Conservation (phyloP, 2,113 vertebrate genomes). For the Sinosuthora webbiana region DNA sequence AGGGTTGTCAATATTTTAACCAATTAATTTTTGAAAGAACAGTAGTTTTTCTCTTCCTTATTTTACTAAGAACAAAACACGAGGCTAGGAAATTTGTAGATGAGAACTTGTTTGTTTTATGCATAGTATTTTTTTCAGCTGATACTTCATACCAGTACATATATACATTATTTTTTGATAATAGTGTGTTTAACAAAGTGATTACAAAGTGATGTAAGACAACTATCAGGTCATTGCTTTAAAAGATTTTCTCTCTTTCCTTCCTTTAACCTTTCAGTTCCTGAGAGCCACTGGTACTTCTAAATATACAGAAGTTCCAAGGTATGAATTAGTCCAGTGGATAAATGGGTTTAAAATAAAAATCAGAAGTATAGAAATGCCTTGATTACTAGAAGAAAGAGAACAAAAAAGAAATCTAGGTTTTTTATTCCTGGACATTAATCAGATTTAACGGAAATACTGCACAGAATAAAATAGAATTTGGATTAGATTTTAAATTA, state of each 20-base stretch:
- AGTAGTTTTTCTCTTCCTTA: neutral
- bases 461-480: neutral
- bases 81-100: neutral
- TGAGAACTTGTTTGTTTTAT: neutral
- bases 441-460: neutral
- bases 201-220: neutral
- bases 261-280: neutral
- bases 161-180: neutral
- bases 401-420: fast-evolving
- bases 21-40: neutral
- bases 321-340: neutral
- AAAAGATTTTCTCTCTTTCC: neutral
- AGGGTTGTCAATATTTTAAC: neutral
- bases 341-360: neutral
- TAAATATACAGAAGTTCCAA: neutral
- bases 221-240: neutral
- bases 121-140: neutral
- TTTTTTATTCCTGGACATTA: neutral
- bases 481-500: neutral
- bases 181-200: neutral
- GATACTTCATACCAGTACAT: neutral
- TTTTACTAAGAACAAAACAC: neutral
- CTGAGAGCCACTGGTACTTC: neutral
- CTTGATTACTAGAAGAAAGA: neutral
- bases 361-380: neutral